Base-by-base conservation (phyloP, 2,113 vertebrate species). In the Ancistrus triradiatus region DNA sequence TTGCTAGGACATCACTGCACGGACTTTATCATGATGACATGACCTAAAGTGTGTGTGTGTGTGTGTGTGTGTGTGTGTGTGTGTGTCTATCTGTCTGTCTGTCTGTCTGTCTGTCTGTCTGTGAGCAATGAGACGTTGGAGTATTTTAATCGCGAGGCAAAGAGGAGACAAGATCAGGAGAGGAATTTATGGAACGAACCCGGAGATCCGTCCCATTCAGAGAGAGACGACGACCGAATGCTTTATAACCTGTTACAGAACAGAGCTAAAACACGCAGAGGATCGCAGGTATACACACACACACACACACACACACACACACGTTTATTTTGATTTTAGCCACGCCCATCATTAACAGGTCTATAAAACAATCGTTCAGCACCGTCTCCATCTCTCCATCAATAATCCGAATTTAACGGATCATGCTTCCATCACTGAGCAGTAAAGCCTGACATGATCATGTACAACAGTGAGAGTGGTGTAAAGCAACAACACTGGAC, bases 171-270 rank as follows among this genome's bases (percentile, higher is more conserved):
- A 1, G 89, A 90, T 4, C 89, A 92, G 67, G 88, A 90, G 71
- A 82, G 85, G 8, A 91, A 92, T 67, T 74, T 92, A 58, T 91
- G 91, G 91, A 91, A 81, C 18, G 82, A 85, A 37, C 90, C 90
- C 0, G 86, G 84, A 17, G 91, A 91, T 76, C 74, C 77, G 10
- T 89, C 87, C 69, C 91, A 91, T 76, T 80, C 85, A 0, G 91
- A 91, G 75, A 76, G 89, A 17, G 81, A 74, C 0, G 91, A 92
- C 4, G 91, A 92, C 72, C 85, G 88, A 1, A 52, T 73, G 1
- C 87, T 92, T 0, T 76, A 87, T 62, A 53, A 82, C 47, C 74
- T 91, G 68, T 79, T 92, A 33, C 87, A 91, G 74, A 84, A 73
- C 73, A 77, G 90, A 66, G 79, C 71, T 52, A 75, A 83, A 77